Base-by-base conservation (phyloP, 2,113 vertebrate species). In the Pangasianodon gigas region DNA sequence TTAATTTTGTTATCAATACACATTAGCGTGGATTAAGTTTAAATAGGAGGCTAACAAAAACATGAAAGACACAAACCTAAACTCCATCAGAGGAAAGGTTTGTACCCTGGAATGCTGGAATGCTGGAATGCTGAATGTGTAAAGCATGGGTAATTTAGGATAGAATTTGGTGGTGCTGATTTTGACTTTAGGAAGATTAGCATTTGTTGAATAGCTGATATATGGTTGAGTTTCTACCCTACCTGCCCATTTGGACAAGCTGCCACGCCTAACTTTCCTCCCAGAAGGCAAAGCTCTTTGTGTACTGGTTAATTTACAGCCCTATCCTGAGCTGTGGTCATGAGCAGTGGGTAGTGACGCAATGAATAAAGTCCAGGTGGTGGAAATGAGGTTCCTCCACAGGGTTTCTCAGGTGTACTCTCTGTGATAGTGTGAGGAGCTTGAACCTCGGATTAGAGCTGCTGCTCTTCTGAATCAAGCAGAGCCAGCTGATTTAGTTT, bases 1-100 rank as follows among this genome's bases (percentile, higher is more conserved):
- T 90, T 91, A 58, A 89, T 80, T n/a, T 26, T 26, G 44, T 52
- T 6, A 52, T 80, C 26, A 29, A 9, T 16, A n/a, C 7, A 29
- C 11, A 6, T 16, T 29, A 51, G 44, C 24, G 14, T 0, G 10
- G 46, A 51, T 80, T 48, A 2, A 2, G 51, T 46, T 77, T 1
- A 77, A 77, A 46, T 24, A 26, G 3, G 21, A 46, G 6, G 41
- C 44, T 4, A 37, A 32, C 14, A 67, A n/a, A 10, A 67, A n/a
- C 29, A 41, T 16, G 10, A 51, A 80, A 0, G 26, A 51, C 77
- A 29, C 41, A n/a, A 67, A 32, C 19, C 37, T 6, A 14, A 32
- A 37, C 18, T 7, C 46, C 44, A 51, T 80, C 46, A 51, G 13
- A 29, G 24, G 75, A 4, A 13, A 77, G 2, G 44, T 77, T 26